These are phyloP conservation scores for Onychorhynchus coronatus DNA, from an alignment of 2,113 vertebrate genomes.

Conservation along the genomic window DNA sequence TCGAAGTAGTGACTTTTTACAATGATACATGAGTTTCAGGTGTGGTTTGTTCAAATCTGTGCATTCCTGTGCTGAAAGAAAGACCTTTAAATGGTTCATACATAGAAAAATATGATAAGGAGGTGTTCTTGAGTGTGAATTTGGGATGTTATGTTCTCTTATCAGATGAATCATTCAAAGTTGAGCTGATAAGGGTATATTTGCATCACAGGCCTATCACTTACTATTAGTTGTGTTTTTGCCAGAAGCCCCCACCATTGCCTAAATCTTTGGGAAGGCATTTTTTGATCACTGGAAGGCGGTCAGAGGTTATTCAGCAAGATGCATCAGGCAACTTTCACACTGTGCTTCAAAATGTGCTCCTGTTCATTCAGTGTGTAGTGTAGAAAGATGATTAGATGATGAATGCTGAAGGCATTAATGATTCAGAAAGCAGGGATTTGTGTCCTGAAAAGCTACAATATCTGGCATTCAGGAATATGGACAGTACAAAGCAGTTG, in stretches of 20 bases:
- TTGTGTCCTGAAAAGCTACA: slow-evolving; percentile 30
- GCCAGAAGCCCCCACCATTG: neutral
- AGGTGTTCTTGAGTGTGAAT: neutral
- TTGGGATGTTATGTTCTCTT: neutral
- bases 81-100: neutral
- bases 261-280: neutral
- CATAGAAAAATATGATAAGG: neutral
- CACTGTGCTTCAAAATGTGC: slow-evolving; percentile 10
- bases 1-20: neutral
- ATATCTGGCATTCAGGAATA: neutral
- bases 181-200: neutral
- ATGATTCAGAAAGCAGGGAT: slow-evolving; percentile 26
- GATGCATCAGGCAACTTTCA: neutral
- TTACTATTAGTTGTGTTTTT: neutral
- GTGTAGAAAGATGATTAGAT: slow-evolving; percentile 24
- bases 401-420: slow-evolving; percentile 32
- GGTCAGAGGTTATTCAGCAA: neutral
- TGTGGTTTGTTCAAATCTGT: neutral
- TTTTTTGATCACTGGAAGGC: slow-evolving; percentile 14
- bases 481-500: neutral
- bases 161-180: neutral
- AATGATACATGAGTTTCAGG: neutral
- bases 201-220: neutral
- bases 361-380: neutral
- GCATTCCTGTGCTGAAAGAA: neutral